Percentiles rank a stretch among this genome's conserved stretches.
These are phyloP conservation scores for Ophioderma brevispina DNA, from an alignment of 35 echinoderm and acorn worm genomes.

Conservation along the genomic window DNA sequence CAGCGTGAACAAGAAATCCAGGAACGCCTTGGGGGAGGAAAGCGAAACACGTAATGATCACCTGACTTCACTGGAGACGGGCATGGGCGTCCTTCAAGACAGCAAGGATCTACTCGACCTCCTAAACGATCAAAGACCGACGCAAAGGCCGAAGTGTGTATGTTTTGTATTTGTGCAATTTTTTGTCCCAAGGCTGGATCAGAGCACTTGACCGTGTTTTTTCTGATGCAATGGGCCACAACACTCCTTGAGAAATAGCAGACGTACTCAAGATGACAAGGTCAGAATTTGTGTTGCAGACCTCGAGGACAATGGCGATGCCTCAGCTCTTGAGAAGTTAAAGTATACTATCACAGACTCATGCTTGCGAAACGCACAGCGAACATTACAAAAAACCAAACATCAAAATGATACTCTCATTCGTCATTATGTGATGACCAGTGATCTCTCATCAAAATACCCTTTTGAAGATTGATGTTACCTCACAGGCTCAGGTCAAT, in stretches of 20 bases:
- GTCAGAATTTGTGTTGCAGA: conserved; percentile 39
- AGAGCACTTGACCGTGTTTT: conserved; percentile 18
- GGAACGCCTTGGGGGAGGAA: conserved; percentile 1
- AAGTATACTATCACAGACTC: conserved; percentile 3
- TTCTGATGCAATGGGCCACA: conserved; percentile 47
- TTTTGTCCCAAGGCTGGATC: conserved; percentile 27
- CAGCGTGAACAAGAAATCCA: not conserved
- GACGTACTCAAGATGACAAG: conserved; percentile 5
- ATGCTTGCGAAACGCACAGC: conserved; percentile 15
- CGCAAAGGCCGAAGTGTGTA: conserved; percentile 25
- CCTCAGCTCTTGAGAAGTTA: conserved; percentile 21
- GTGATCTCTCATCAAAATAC: not conserved
- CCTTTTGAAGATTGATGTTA: not conserved
- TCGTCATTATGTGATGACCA: conserved; percentile 7
- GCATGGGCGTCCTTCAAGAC: not conserved
- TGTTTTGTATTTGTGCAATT: conserved; percentile 11
- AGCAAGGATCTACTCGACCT: not conserved
- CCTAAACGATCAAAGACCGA: conserved; percentile 22
- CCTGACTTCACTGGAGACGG: not conserved
- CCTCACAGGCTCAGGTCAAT: conserved; percentile 7
- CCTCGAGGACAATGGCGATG: conserved; percentile 28
- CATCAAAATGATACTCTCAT: not conserved
- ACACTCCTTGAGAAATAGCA: conserved; percentile 34
- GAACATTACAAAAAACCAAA: not conserved
- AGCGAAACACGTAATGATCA: not conserved